Evolutionary conservation across 2,113 vertebrate genomes (phyloP), one percentile per base, ranked within the genome.

Genomic region (Salminus brasiliensis): DNA sequence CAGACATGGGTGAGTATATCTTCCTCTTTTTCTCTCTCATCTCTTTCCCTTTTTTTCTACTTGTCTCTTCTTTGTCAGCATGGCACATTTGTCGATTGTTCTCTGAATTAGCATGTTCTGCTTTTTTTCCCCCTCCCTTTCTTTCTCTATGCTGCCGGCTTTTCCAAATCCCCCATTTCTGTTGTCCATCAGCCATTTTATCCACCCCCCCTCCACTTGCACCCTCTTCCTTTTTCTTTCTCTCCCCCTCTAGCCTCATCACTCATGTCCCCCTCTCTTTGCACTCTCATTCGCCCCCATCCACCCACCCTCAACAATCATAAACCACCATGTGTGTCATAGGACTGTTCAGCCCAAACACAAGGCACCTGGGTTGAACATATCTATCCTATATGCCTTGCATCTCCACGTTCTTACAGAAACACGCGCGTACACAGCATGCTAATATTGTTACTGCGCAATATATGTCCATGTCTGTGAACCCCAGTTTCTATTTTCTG

Each of bases 131-230:
- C 41, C 45, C 30, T 23, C 55, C 25, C 68, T 5, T 21, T 25
- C 53, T 49, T 43, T n/a, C 29, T 55, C 9, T 21, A 21, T 32
- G 1, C 11, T 16, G 36, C 43, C 45, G 32, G 53, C 27, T 47
- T 57, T 18, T 18, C 68, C 43, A 16, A n/a, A 75, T 68, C 23
- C 49, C 74, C 57, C 34, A 75, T 53, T 67, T 71, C 59, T 79
- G 39, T 73, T 75, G 74, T 80, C 78, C 82, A 73, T 77, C 74
- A 84, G 73, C 73, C 74, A 84, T 84, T 77, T 84, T 79, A 79
- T 34, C 29, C 62, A 21, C n/a, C 30, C 49, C 74, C 29, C 59
- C 55, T 12, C 52, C 12, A 30, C 12, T 47, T 12, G 39, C 27
- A 69, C 71, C 55, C 67, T 73, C 65, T 59, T 68, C 63, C 43